Evolutionary conservation across 2,888 invertebrate species (phyloP).

Genomic region (Diarsia rubi): DNA sequence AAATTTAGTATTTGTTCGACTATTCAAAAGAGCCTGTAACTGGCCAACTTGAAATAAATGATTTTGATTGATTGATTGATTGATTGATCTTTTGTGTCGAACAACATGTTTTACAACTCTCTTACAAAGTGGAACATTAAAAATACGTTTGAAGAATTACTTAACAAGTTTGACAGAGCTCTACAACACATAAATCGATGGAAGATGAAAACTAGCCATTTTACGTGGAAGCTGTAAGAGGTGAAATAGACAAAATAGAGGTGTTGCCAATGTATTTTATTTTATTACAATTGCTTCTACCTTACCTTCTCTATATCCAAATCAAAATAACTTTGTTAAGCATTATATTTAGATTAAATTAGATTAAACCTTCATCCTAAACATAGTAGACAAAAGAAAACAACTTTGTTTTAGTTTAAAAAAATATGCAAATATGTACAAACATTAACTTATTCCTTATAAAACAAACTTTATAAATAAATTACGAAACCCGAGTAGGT

Average conservation of each 20-base stretch:
- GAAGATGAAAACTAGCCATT: constrained; percentile 13
- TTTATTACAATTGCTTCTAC: background rate
- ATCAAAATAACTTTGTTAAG: background rate
- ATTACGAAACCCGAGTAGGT: constrained; percentile 28
- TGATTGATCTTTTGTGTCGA: constrained; percentile 34
- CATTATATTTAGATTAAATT: no score
- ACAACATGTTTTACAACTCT: constrained; percentile 40
- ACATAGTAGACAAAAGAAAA: background rate
- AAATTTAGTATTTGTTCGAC: no score
- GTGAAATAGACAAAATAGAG: background rate
- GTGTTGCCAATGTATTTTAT: constrained; percentile 3
- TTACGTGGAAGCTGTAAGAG: constrained; percentile 20
- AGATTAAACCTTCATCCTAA: no score
- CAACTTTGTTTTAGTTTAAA: constrained; percentile 4
- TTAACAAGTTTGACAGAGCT: constrained; percentile 22
- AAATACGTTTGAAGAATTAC: constrained; percentile 34
- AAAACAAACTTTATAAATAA: constrained; percentile 33
- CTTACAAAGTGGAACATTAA: constrained; percentile 38
- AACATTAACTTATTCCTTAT: constrained; percentile 37
- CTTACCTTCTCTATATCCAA: background rate
- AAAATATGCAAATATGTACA: constrained; percentile 14
- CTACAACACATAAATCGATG: constrained; percentile 29
- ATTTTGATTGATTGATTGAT: no score
- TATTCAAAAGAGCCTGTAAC: no score
- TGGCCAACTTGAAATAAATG: no score